Evolutionary conservation across 2,797 vertebrate species (phyloP).

Genomic region (Paratrypauchen microcephalus): DNA sequence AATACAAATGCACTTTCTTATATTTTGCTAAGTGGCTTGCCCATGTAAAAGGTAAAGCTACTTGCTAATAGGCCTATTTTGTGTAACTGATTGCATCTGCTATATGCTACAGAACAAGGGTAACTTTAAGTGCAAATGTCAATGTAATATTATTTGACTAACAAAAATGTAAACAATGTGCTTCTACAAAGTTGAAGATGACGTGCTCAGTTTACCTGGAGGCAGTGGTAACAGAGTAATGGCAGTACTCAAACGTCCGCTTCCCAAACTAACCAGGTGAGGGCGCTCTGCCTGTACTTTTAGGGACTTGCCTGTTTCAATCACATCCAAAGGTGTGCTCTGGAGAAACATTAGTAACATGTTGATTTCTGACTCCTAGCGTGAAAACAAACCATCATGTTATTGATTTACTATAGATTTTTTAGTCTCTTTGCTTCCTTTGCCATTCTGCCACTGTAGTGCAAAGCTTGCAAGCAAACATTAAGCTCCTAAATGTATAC

Average conservation of each 20-base stretch:
- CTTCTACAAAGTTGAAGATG: neutral
- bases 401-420: neutral
- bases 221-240: slow-evolving; percentile 91
- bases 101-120: neutral
- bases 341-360: slow-evolving; percentile 40
- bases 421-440: neutral
- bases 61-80: neutral
- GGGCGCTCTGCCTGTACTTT: slow-evolving; percentile 95
- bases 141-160: neutral
- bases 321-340: slow-evolving; percentile 90
- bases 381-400: neutral
- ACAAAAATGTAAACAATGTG: neutral
- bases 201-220: slow-evolving; percentile 82
- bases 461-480: neutral
- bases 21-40: neutral
- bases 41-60: neutral
- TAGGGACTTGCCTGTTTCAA: slow-evolving; percentile 90
- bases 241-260: slow-evolving; percentile 92
- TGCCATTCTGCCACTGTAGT: neutral
- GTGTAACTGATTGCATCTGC: neutral
- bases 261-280: slow-evolving; percentile 95
- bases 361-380: neutral
- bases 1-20: neutral
- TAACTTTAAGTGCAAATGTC: neutral
- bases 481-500: neutral